Evolutionary conservation across 2,113 vertebrate genomes (phyloP).

Genomic region (Eretmochelys imbricata): DNA sequence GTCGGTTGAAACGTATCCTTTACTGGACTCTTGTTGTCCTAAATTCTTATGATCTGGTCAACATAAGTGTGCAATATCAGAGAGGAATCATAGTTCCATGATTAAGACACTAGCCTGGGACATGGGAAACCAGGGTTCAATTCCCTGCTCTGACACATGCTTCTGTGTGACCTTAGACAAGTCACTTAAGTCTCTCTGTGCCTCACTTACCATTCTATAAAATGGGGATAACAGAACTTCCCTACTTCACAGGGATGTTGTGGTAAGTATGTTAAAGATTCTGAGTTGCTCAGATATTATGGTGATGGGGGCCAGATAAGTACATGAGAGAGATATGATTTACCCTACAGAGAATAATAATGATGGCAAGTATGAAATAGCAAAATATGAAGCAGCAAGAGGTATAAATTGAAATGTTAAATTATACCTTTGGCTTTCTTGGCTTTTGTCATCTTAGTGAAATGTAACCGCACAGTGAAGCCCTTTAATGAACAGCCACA

Average conservation of each 20-base stretch:
- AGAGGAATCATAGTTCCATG: not conserved
- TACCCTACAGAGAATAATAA: not conserved
- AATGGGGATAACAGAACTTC: not conserved
- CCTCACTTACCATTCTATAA: not conserved
- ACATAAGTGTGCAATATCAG: not conserved
- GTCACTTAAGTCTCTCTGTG: not conserved
- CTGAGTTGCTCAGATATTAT: not conserved
- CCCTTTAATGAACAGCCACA: not conserved
- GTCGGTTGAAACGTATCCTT: not conserved
- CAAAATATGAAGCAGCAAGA: not conserved
- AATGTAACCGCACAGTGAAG: not conserved
- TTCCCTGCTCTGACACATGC: not conserved
- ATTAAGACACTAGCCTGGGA: not conserved
- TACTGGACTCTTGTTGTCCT: not conserved
- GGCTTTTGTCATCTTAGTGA: not conserved
- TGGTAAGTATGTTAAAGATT: not conserved
- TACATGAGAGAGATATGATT: not conserved
- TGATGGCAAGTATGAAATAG: not conserved
- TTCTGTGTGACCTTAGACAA: not conserved
- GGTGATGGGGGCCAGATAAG: not conserved
- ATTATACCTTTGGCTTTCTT: not conserved
- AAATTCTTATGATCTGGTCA: not conserved
- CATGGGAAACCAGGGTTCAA: not conserved
- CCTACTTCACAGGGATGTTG: not conserved
- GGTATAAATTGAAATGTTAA: not conserved